Evolutionary conservation across 2,888 invertebrate genomes (phyloP), one percentile per base, ranked within the genome.

Genomic region (Tipula lateralis): DNA sequence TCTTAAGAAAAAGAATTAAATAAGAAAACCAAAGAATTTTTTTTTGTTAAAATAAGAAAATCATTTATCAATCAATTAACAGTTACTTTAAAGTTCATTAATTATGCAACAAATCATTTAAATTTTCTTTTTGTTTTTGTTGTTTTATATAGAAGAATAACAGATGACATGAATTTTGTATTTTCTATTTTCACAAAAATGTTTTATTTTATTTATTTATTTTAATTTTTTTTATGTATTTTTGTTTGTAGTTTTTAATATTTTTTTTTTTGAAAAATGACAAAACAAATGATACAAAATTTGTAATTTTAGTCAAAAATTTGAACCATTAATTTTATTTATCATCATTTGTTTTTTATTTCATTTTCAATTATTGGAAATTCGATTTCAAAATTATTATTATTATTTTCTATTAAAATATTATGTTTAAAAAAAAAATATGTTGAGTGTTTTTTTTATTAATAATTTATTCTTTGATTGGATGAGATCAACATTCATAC

Each of bases 31-130:
- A 66, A 66, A 66, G 66, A 66, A 66, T 82, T 82, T 82, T 82
- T 82, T 82, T 82, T 82, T 82, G 82, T 82, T 82, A 82, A 82
- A 29, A 82, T 30, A 82, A 82, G 32, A 82, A 82, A 82, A 82
- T 82, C 83, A 83, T 83, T 83, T 83, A 83, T 83, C 83, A 83
- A 83, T 83, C 83, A 83, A 83, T 83, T 83, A 83, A 34, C 83
- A 34, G 83, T 83, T 83, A 83, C 34, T 83, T 34, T 34, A 83
- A 83, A 34, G 19, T 83, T 34, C 83, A 83, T 83, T 83, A 83
- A 83, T 83, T 34, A 83, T 83, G 32, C 34, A 66, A 66, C 66
- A 66, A 66, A 66, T 66, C 66, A 66, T 66, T 66, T 66, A 66
- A 66, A 24, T 66, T n/a, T n/a, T n/a, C n/a, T 66, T 44, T 19